Evolutionary conservation across 2,113 vertebrate species (phyloP), one percentile per base, ranked within the genome.

Genomic region (Hemiprocne comata): DNA sequence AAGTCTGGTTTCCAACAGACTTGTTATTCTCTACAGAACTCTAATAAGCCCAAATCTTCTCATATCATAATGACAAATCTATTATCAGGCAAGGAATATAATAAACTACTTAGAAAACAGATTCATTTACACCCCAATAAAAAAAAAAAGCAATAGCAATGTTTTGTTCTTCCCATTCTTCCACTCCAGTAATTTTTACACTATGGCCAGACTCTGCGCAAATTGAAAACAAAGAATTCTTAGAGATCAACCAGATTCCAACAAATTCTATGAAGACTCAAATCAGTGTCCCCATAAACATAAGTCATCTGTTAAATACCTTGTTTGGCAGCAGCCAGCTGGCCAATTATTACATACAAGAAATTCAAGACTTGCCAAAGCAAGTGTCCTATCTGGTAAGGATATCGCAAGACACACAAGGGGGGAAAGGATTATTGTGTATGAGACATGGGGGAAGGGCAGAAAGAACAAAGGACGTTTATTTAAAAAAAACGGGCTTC

Each of bases 401-500:
- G 17, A 29, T 83, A 91, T 57, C 66, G 61, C 29, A 79, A 70
- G 66, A 76, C 29, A 79, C 7, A 28, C 3, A 23, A 57, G 42
- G 38, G 87, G n/a, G 71, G 58, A 87, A 69, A 85, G 28, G 40
- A 88, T 80, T 95, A 87, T 5, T 11, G 2, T 17, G 62, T 33
- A 79, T 74, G 31, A 91, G 67, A 78, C 38, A 34, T 53, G 70
- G 62, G 70, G 87, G 85, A 89, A 94, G 87, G 87, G 78, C 40
- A 90, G 36, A 40, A 84, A 87, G 81, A 93, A 94, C 78, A 97
- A 95, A 95, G 73, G 44, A 91, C 15, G 14, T 78, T 91, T 51
- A 81, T 51, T 6, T 3, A 33, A 58, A 66, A 34, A 1, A 23
- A 42, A 19, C 15, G 78, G 12, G 23, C n/a, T 46, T 80, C 31